Conservation (phyloP, 1,140 invertebrate genomes). For the Megathymus violae region DNA sequence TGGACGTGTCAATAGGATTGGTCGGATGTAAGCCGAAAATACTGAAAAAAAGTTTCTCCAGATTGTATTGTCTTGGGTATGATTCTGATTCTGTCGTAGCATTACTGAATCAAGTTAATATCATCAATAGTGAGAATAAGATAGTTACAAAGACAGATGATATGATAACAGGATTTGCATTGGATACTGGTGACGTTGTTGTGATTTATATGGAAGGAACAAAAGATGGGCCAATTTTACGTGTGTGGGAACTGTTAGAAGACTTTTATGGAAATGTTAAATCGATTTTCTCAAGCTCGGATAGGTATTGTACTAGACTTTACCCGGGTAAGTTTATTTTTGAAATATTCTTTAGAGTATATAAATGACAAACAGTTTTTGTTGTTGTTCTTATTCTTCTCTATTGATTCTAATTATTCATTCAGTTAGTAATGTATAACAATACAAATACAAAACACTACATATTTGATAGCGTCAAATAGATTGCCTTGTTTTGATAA, state of each 20-base stretch:
- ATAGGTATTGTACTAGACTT: conserved; percentile 56
- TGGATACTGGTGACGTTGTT: conserved; percentile 56
- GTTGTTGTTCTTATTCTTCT: no score
- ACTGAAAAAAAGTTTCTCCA: conserved; percentile 48
- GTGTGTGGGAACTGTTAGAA: conserved; percentile 60
- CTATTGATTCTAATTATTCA: no score
- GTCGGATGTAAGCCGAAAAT: conserved; percentile 62
- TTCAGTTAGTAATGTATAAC: no score
- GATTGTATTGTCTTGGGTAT: conserved; percentile 55
- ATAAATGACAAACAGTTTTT: no score
- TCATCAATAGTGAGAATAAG: conserved; percentile 53
- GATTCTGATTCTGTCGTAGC: conserved; percentile 40
- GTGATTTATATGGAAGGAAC: conserved; percentile 66
- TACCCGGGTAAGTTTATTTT: conserved; percentile 56
- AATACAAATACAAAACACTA: no score
- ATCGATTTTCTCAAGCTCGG: conserved; percentile 59
- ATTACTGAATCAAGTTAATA: conserved; percentile 50
- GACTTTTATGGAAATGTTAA: conserved; percentile 56
- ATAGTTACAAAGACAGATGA: conserved; percentile 34
- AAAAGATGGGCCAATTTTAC: conserved; percentile 58
- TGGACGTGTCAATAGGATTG: conserved; percentile 64
- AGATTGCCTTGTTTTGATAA: no score
- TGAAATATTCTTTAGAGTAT: no score
- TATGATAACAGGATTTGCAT: conserved; percentile 64
- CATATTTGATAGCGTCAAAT: no score